Evolutionary conservation across 2,113 vertebrate genomes (phyloP).

Genomic region (Salvelinus alpinus): DNA sequence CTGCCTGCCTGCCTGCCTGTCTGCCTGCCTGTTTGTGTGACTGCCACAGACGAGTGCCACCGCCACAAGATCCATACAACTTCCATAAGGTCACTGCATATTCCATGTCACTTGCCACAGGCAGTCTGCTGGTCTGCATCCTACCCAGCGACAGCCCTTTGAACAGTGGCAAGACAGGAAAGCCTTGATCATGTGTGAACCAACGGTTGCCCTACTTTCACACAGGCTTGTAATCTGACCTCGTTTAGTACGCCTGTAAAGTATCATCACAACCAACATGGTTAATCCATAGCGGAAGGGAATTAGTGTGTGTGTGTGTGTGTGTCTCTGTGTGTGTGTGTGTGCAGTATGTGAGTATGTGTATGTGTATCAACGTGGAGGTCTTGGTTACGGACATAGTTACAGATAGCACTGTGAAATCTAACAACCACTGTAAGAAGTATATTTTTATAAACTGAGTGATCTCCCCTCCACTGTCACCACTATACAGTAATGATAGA

Average conservation of each 20-base stretch:
- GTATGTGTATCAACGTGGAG: too few species aligned
- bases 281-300: conserved; percentile 57
- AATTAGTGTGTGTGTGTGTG: not conserved
- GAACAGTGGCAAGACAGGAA: conserved; percentile 19
- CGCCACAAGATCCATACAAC: conserved; percentile 44
- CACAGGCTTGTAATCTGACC: conserved; percentile 64
- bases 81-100: conserved; percentile 46
- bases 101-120: conserved; percentile 43
- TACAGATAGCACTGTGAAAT: too few species aligned
- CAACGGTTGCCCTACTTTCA: conserved; percentile 55
- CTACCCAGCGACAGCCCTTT: conserved; percentile 34
- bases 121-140: not conserved
- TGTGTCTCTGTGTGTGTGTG: conserved; percentile 7
- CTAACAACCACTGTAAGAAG: too few species aligned
- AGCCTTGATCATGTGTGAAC: conserved; percentile 18
- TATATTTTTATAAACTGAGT: too few species aligned
- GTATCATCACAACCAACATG: conserved; percentile 50
- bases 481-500: too few species aligned
- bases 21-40: not conserved
- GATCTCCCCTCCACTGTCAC: too few species aligned
- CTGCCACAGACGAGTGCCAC: conserved; percentile 14
- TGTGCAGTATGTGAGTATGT: not conserved
- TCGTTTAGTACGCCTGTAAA: conserved; percentile 44
- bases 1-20: too few species aligned
- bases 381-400: too few species aligned